These are phyloP conservation scores for Dasypogon diadema DNA, from an alignment of 2,888 invertebrate species.

Conservation along the genomic window DNA sequence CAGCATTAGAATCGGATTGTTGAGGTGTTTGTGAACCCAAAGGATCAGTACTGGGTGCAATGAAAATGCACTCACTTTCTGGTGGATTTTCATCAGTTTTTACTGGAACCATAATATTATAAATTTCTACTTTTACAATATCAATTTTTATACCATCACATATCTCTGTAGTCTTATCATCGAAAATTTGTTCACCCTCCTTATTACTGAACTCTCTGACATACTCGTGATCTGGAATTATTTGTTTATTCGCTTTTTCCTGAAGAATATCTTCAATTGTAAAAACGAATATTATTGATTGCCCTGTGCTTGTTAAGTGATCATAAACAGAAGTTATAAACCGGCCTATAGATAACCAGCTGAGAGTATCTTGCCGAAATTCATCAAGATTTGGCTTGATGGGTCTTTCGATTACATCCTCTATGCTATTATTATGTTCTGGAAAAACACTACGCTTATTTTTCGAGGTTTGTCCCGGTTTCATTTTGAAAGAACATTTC, in stretches of 20 bases:
- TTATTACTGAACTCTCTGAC: conserved; percentile 57
- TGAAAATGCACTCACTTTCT: conserved; percentile 53
- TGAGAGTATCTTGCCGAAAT: conserved; percentile 68
- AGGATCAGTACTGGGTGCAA: conserved; percentile 58
- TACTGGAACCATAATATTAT: conserved; percentile 64
- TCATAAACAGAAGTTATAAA: conserved; percentile 76
- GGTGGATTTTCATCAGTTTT: conserved; percentile 58
- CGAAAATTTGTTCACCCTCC: conserved; percentile 65
- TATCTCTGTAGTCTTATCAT: conserved; percentile 2
- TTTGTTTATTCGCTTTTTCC: conserved; percentile 58
- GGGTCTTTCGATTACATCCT: conserved; percentile 54
- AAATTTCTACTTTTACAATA: not conserved
- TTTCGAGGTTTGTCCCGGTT: conserved; percentile 46
- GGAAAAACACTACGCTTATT: conserved; percentile 59
- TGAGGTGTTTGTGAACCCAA: conserved; percentile 59
- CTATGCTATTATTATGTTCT: conserved; percentile 47
- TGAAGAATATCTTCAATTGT: conserved; percentile 62
- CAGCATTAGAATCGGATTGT: conserved; percentile 59
- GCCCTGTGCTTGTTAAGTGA: conserved; percentile 71
- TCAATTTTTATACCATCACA: conserved; percentile 7
- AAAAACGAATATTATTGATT: conserved; percentile 67
- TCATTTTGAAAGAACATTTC: conserved; percentile 56
- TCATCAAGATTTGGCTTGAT: conserved; percentile 58
- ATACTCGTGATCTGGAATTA: not conserved
- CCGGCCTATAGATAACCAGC: conserved; percentile 77